Percentiles rank a stretch among this genome's conserved stretches.
Conservation (phyloP, 2,113 vertebrate genomes). For the Zosterops hypoxanthus region DNA sequence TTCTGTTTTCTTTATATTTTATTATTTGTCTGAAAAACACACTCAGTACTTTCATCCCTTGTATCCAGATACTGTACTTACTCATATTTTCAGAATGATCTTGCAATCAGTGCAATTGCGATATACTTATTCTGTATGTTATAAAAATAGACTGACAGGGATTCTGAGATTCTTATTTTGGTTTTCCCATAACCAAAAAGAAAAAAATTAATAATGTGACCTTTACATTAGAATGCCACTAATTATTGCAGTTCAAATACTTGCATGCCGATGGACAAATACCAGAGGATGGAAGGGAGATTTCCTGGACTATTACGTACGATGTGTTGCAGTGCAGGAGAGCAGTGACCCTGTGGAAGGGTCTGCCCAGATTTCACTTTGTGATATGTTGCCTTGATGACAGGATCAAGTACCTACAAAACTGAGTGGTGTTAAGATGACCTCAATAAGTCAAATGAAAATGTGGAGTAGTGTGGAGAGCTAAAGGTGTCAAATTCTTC, state of each 20-base stretch:
- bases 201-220: background rate
- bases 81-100: background rate
- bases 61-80: background rate
- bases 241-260: background rate
- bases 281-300: background rate
- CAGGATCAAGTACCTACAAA: background rate
- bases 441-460: background rate
- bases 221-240: background rate
- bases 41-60: background rate
- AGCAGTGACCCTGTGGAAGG: background rate
- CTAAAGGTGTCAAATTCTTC: background rate
- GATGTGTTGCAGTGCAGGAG: background rate
- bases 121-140: background rate
- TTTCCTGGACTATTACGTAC: background rate
- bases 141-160: background rate
- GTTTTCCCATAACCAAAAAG: background rate
- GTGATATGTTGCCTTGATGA: background rate
- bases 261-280: background rate
- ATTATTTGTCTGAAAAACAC: background rate
- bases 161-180: background rate
- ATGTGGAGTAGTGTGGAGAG: background rate
- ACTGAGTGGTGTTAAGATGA: background rate
- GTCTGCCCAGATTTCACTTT: background rate
- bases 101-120: background rate
- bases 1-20: background rate